These are phyloP conservation scores for Leucoptera coffeella DNA, from an alignment of 2,888 invertebrate genomes.

Conservation along the genomic window DNA sequence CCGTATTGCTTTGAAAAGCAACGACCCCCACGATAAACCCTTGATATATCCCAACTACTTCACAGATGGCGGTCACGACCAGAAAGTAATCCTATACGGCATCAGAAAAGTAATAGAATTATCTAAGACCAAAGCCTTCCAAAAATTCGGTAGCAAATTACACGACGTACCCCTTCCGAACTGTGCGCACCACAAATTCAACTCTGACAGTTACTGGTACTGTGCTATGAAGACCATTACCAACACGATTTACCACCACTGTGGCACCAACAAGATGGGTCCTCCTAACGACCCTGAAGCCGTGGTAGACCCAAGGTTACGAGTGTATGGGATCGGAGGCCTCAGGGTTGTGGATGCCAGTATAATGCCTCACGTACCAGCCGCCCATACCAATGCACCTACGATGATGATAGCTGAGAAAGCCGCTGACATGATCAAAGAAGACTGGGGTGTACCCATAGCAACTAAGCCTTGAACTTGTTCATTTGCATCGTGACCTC, in stretches of 20 bases:
- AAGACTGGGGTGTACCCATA: conserved; percentile 24
- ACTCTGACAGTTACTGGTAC: conserved; percentile 62
- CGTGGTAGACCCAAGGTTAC: conserved; percentile 44
- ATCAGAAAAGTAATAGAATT: conserved; percentile 31
- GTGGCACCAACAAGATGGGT: conserved; percentile 51
- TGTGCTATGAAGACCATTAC: conserved; percentile 55
- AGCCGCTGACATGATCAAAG: conserved; percentile 46
- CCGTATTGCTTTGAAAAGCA: conserved; percentile 50
- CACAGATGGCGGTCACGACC: conserved; percentile 48
- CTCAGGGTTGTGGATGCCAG: conserved; percentile 53
- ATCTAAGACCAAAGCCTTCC: conserved; percentile 45
- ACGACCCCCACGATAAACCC: conserved; percentile 61
- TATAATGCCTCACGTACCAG: conserved; percentile 49
- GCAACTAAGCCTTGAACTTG: too few relatives aligned
- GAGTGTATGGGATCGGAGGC: conserved; percentile 38
- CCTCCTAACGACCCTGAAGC: conserved; percentile 32
- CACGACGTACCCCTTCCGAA: conserved; percentile 50
- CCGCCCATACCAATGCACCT: conserved; percentile 53
- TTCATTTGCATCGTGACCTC: too few relatives aligned
- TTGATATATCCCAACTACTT: conserved; percentile 62
- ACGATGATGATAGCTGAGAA: conserved; percentile 56
- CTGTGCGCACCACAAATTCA: conserved; percentile 43
- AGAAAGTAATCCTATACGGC: conserved; percentile 34
- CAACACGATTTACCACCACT: conserved; percentile 49
- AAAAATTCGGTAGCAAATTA: conserved; percentile 38